Conservation (phyloP, 2,797 vertebrate species). For the Sebastes alutus region DNA sequence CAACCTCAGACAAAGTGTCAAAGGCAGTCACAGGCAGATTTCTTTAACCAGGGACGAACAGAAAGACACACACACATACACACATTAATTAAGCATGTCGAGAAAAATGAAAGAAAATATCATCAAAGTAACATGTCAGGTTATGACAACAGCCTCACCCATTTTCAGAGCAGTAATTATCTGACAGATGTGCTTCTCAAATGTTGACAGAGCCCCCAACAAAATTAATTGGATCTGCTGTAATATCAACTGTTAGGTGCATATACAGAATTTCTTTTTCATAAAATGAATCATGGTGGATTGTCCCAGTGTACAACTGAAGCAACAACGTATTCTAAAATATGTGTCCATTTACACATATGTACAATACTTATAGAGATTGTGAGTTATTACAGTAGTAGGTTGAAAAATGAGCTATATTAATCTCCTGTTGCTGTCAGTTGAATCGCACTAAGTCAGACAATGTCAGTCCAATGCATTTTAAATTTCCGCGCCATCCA, state of each 20-base stretch:
- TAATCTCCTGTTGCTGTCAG: slow-evolving; percentile 42
- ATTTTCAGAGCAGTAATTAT: slow-evolving; percentile 25
- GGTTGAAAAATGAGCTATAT: slow-evolving; percentile 38
- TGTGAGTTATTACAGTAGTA: slow-evolving; percentile 36
- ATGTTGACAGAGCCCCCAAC: slow-evolving; percentile 13
- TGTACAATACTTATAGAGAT: neutral
- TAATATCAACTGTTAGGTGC: slow-evolving; percentile 14
- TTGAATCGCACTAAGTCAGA: slow-evolving; percentile 28
- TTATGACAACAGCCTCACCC: slow-evolving; percentile 13
- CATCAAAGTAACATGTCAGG: slow-evolving; percentile 33
- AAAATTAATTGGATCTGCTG: slow-evolving; percentile 19
- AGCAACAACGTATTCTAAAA: slow-evolving; percentile 28
- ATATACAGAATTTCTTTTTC: neutral
- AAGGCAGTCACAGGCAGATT: slow-evolving; percentile 74
- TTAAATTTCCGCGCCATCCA: slow-evolving; percentile 28
- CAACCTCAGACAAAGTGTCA: slow-evolving; percentile 50
- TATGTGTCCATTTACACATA: neutral
- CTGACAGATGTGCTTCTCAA: slow-evolving; percentile 34
- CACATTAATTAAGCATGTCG: slow-evolving; percentile 46
- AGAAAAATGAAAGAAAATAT: slow-evolving; percentile 6
- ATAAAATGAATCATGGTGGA: slow-evolving; percentile 33
- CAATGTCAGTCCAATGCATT: slow-evolving; percentile 23
- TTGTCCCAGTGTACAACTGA: slow-evolving; percentile 49
- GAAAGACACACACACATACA: slow-evolving; percentile 27
- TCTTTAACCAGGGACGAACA: slow-evolving; percentile 53